phyloP scores from a whole-genome alignment of 2,888 invertebrate genomes.

The Eumerus sabulonum region DNA sequence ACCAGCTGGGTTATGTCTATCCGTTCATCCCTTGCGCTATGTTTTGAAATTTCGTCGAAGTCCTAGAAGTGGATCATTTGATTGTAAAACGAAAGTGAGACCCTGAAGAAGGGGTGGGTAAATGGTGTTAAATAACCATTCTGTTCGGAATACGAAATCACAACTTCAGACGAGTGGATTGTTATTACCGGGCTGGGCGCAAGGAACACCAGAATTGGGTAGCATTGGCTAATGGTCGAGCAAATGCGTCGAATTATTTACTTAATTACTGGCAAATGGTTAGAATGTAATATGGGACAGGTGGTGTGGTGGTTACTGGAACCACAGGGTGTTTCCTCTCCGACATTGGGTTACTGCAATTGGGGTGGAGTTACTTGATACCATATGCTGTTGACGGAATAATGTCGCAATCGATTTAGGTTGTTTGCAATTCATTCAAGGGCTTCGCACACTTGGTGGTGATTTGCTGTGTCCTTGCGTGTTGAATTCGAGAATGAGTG shows the following conservation, averaged over 20 bases:
- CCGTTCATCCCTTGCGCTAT: conserved; percentile 8
- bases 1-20: conserved; percentile 10
- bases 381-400: too few relatives aligned
- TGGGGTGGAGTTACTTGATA: too few relatives aligned
- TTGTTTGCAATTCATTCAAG: too few relatives aligned
- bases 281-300: conserved; percentile 13
- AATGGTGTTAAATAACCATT: conserved; percentile 54
- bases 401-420: too few relatives aligned
- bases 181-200: conserved; percentile 24
- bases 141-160: conserved; percentile 28
- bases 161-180: conserved; percentile 4
- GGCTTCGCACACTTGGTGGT: too few relatives aligned
- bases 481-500: too few relatives aligned
- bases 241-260: conserved; percentile 52
- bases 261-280: conserved; percentile 23
- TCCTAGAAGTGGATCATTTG: conserved; percentile 62
- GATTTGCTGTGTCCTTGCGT: too few relatives aligned
- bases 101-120: conserved; percentile 43
- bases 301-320: conserved; percentile 25
- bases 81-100: conserved; percentile 45
- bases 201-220: too few relatives aligned
- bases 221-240: conserved; percentile 36
- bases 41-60: conserved; percentile 44
- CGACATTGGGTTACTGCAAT: too few relatives aligned
- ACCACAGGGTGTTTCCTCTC: conserved; percentile 40